phyloP scores from a whole-genome alignment of 2,113 vertebrate species.

The Vicugna pacos region DNA sequence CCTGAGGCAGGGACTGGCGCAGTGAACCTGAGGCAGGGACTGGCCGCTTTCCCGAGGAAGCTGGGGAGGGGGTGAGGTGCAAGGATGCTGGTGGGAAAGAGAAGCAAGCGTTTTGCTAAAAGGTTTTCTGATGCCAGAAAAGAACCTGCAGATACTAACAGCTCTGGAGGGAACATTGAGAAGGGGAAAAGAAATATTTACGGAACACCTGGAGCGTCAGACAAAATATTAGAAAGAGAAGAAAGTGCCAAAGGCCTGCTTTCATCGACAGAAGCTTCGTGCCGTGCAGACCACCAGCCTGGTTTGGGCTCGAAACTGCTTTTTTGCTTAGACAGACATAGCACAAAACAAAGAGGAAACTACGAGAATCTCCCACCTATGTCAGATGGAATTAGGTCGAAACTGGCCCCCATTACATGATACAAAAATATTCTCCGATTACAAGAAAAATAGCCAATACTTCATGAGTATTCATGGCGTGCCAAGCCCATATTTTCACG shows the following conservation, averaged over 20 bases:
- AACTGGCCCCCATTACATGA: too few species aligned
- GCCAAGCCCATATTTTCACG: neutral
- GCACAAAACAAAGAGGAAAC: neutral
- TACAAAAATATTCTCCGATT: neutral
- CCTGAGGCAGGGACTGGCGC: neutral
- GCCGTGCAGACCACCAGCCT: fast-evolving
- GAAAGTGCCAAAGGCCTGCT: neutral
- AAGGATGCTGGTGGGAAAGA: neutral
- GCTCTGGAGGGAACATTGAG: fast-evolving
- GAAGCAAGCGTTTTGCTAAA: neutral
- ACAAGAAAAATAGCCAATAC: neutral
- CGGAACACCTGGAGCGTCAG: neutral
- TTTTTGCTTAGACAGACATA: neutral
- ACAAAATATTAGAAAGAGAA: neutral
- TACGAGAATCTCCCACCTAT: neutral
- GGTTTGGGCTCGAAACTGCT: neutral
- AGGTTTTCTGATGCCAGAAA: neutral
- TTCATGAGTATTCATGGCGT: neutral
- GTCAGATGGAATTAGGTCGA: neutral
- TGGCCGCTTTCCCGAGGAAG: neutral
- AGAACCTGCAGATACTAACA: fast-evolving
- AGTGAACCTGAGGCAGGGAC: neutral
- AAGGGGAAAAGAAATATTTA: neutral
- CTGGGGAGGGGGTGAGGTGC: fast-evolving
- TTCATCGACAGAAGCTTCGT: neutral